A percentile compares a stretch with the other conserved stretches of the same genome.
Evolutionary conservation across 2,797 vertebrate species (phyloP).

Genomic region (Sylvilagus floridanus): DNA sequence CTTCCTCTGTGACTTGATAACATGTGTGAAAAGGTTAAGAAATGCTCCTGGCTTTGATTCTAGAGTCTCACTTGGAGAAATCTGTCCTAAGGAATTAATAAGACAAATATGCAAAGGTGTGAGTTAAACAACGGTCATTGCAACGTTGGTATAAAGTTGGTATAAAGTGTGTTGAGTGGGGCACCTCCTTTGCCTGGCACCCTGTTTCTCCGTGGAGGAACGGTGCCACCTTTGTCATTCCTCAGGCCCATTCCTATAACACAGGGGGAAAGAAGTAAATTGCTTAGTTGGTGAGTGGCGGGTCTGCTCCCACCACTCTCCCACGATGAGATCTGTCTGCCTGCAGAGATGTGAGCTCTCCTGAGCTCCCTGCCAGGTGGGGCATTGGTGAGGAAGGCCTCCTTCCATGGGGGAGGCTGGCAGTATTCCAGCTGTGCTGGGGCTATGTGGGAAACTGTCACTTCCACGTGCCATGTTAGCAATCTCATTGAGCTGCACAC

Average conservation of each 20-base stretch:
- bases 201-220: neutral
- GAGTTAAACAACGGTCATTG: neutral
- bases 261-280: neutral
- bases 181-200: neutral
- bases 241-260: too few species aligned
- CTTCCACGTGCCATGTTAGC: neutral
- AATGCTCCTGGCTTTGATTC: neutral
- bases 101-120: neutral
- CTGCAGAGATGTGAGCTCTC: neutral
- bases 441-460: neutral
- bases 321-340: neutral
- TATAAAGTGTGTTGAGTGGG: neutral
- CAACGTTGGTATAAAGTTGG: conserved; percentile 12
- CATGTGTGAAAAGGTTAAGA: neutral
- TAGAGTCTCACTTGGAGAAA: neutral
- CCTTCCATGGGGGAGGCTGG: neutral
- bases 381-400: neutral
- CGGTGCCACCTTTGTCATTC: neutral
- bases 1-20: neutral
- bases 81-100: neutral
- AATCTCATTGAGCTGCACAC: neutral
- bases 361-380: neutral
- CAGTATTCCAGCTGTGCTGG: neutral
- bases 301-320: neutral
- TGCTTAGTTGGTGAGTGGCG: neutral